phyloP scores from a whole-genome alignment of 2,888 invertebrate genomes.

The Creontiades dilutus region DNA sequence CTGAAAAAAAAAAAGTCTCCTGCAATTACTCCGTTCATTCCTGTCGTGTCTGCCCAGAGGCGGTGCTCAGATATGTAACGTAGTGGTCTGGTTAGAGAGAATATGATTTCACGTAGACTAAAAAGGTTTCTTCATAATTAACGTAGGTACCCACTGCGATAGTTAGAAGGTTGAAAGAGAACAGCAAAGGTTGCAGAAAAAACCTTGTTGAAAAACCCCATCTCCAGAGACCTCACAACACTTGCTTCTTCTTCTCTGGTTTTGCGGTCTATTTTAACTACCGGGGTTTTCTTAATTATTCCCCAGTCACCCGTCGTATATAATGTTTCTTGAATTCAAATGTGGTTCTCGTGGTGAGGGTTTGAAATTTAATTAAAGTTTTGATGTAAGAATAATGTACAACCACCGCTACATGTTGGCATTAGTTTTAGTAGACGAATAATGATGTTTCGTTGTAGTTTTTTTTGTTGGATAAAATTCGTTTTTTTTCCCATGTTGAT shows the following conservation, averaged over 20 bases:
- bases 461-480: too few relatives aligned
- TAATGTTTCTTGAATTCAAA: constrained; percentile 2
- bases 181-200: neutral
- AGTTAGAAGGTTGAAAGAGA: neutral
- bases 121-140: constrained; percentile 40
- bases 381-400: neutral
- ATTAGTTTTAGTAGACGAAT: too few relatives aligned
- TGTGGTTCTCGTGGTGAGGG: neutral
- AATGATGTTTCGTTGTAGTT: too few relatives aligned
- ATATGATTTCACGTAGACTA: constrained; percentile 21
- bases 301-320: neutral
- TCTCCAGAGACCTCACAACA: neutral
- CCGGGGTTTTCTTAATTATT: neutral
- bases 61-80: constrained; percentile 22
- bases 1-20: neutral
- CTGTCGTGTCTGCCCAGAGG: neutral
- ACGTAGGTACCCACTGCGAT: neutral
- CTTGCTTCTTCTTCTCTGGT: neutral
- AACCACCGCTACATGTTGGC: neutral
- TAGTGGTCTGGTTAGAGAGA: constrained; percentile 14
- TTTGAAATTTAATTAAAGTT: neutral
- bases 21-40: neutral
- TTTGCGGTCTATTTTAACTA: constrained; percentile 24
- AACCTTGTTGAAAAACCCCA: neutral
- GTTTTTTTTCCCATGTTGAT: too few relatives aligned